These are phyloP conservation scores for Idris sp. DNA, from an alignment of 1,140 invertebrate genomes.

Conservation along the genomic window DNA sequence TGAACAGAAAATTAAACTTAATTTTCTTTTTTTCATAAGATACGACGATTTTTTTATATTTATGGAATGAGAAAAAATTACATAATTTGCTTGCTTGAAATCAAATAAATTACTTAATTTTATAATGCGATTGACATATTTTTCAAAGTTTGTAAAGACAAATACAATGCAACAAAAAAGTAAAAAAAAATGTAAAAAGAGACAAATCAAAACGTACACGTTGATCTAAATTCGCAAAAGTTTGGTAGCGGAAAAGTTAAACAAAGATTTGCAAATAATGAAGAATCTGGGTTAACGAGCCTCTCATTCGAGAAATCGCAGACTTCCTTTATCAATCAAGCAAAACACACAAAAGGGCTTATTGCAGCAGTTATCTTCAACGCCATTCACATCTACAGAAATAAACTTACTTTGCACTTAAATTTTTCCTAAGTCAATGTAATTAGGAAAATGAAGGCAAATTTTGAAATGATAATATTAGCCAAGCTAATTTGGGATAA, in stretches of 20 bases:
- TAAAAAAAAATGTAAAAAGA: too few relatives aligned
- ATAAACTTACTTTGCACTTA: constrained; percentile 37
- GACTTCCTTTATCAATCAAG: constrained; percentile 43
- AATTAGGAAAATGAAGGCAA: constrained; percentile 11
- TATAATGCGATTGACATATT: too few relatives aligned
- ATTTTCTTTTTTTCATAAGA: too few relatives aligned
- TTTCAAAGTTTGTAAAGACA: too few relatives aligned
- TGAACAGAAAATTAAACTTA: too few relatives aligned
- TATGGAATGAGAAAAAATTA: too few relatives aligned
- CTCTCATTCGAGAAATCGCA: constrained; percentile 25
- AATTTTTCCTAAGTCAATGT: constrained; percentile 4
- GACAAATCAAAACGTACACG: not conserved
- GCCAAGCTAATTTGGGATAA: not conserved
- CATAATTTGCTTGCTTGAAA: too few relatives aligned
- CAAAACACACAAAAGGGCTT: constrained; percentile 29
- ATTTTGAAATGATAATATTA: not conserved
- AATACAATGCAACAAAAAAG: too few relatives aligned
- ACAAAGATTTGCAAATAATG: constrained; percentile 29
- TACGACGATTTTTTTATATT: too few relatives aligned
- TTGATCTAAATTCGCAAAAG: constrained; percentile 6
- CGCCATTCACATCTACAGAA: constrained; percentile 13
- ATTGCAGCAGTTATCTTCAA: constrained; percentile 25
- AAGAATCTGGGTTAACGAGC: constrained; percentile 49
- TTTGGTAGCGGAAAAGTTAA: constrained; percentile 11
- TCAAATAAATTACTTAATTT: too few relatives aligned